Evolutionary conservation across 2,888 invertebrate species (phyloP), one percentile per base, ranked within the genome.

Genomic region (Caenorhabditis auriculariae): DNA sequence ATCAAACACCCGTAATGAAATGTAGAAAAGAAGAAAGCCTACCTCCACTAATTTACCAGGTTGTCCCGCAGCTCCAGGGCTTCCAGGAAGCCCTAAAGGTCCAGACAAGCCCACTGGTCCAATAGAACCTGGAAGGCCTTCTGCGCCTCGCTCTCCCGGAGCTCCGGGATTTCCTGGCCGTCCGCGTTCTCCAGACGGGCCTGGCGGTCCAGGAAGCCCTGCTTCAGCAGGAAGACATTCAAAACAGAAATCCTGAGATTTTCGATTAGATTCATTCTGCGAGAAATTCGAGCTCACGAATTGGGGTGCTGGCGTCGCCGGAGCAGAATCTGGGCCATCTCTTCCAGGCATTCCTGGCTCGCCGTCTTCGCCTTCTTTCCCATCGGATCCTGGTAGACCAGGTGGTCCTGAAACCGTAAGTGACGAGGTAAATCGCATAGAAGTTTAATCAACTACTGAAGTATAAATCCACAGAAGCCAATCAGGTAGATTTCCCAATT

Each of bases 331-430:
- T 7, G 68, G 69, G 35, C 76, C 76, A 39, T 74, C 66, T 44
- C 65, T 55, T 38, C 77, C 68, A 9, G 68, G 68, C 0, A 26
- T 3, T 53, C 68, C 77, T 4, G 74, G 59, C 15, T 63, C 62
- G 37, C 77, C 77, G 24, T 75, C 63, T 17, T 49, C 48, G 45
- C 77, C 77, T n/a, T 63, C 60, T 4, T 53, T 17, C 49, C 76
- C 76, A 44, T 75, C 72, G n/a, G 58, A 48, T 35, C 76, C 76
- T n/a, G 76, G 72, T 9, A 60, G 66, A 28, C 76, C 76, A 3
- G 75, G 70, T 27, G 75, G 72, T 17, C 75, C 72, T 7, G 57
- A 41, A 55, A 49, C n/a, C n/a, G n/a, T n/a, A n/a, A n/a, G n/a
- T 26, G 49, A 46, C 43, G 29, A 64, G n/a, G n/a, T n/a, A n/a